Percentiles rank a stretch among this genome's conserved stretches.
Conservation (phyloP, 2,113 vertebrate genomes). For the Etheostoma cragini region DNA sequence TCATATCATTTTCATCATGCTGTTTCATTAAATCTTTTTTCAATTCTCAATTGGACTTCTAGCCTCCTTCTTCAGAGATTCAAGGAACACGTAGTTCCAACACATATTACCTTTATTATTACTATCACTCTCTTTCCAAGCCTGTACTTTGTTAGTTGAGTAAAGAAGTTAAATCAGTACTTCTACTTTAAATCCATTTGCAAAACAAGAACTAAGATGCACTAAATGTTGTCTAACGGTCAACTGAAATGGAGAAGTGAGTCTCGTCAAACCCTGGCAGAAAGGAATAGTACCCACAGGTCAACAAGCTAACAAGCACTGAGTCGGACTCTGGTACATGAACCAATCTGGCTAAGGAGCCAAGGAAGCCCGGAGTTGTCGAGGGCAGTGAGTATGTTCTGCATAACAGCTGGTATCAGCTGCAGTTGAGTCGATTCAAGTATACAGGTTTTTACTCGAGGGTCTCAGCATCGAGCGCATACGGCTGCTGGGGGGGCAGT, state of each 20-base stretch:
- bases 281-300: constrained; percentile 2
- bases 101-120: no score
- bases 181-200: neutral
- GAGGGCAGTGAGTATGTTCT: neutral
- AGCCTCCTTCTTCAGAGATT: no score
- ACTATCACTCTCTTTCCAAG: no score
- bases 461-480: neutral
- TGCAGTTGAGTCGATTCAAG: neutral
- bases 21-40: no score
- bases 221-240: neutral
- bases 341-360: neutral
- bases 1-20: no score
- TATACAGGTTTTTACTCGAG: neutral
- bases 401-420: constrained; percentile 10
- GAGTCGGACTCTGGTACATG: constrained; percentile 4
- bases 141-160: no score
- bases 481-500: constrained; percentile 76
- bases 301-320: constrained; percentile 7
- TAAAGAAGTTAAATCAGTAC: no score
- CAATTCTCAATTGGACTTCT: no score
- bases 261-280: neutral
- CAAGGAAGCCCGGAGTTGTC: constrained; percentile 13
- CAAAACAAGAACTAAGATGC: neutral
- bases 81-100: no score
- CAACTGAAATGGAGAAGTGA: neutral